Conservation (phyloP, 2,113 vertebrate genomes). For the Cephalopholis sonnerati region DNA sequence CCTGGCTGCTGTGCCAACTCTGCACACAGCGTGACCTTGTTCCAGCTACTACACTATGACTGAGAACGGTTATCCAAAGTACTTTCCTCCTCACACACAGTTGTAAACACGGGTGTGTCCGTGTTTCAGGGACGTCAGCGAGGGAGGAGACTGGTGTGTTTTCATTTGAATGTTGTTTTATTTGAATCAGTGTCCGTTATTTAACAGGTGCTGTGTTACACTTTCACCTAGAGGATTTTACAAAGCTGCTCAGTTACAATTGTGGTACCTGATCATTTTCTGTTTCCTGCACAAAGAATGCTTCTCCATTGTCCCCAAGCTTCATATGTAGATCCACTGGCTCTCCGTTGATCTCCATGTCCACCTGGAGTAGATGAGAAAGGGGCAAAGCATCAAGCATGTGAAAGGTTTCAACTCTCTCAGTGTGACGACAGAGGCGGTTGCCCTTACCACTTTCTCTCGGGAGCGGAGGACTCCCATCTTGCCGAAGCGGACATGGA, state of each 20-base stretch:
- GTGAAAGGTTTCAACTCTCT: neutral
- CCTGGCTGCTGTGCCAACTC: slow-evolving; percentile 52
- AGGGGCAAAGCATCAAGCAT: neutral
- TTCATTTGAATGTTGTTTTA: slow-evolving; percentile 32
- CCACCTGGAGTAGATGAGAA: slow-evolving; percentile 82
- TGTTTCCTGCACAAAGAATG: slow-evolving; percentile 95
- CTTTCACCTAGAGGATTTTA: neutral
- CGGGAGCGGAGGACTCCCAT: slow-evolving; percentile 95
- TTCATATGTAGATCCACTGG: slow-evolving; percentile 97
- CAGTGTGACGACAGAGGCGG: neutral
- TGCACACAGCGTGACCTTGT: slow-evolving; percentile 52
- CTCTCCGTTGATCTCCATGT: slow-evolving; percentile 91
- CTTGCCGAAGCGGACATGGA: slow-evolving; percentile 97
- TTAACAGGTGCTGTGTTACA: neutral
- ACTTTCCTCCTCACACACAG: no score
- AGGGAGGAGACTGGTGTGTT: slow-evolving; percentile 10
- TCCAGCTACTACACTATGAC: slow-evolving; percentile 27
- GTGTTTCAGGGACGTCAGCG: neutral
- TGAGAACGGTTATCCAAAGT: no score
- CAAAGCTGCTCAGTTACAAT: neutral
- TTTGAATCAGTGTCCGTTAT: neutral
- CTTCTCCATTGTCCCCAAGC: slow-evolving; percentile 96
- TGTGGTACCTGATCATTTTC: slow-evolving; percentile 91
- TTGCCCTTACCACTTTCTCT: slow-evolving; percentile 92
- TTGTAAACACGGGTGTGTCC: slow-evolving; percentile 56